These are phyloP conservation scores for Gonocerus acuteangulatus DNA, from an alignment of 2,888 invertebrate species.

Conservation along the genomic window DNA sequence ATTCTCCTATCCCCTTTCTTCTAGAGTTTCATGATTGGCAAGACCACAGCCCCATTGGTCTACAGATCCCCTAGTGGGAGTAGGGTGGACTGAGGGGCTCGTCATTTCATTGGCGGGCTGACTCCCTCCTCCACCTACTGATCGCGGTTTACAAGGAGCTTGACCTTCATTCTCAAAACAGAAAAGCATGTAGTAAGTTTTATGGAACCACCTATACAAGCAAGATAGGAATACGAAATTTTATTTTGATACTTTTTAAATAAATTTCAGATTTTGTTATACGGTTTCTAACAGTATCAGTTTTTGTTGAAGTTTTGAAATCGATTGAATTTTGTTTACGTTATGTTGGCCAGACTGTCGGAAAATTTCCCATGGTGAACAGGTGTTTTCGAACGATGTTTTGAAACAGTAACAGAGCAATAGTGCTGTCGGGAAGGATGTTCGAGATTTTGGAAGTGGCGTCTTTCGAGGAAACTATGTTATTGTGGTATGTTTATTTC, in stretches of 20 bases:
- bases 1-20: constrained; percentile 36
- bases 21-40: constrained; percentile 31
- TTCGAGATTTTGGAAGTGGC: constrained; percentile 4
- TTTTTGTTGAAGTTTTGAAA: constrained; percentile 8
- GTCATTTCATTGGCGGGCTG: constrained; percentile 11
- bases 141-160: constrained; percentile 13
- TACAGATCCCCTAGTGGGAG: constrained; percentile 12
- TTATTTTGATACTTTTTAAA: too few relatives aligned
- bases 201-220: background rate
- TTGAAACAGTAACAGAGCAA: constrained; percentile 30
- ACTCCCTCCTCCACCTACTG: constrained; percentile 14
- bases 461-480: background rate
- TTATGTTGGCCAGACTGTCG: constrained; percentile 52
- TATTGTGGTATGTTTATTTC: background rate
- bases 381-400: constrained; percentile 55
- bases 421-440: constrained; percentile 1
- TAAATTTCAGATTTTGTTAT: too few relatives aligned
- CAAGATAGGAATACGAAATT: background rate
- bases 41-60: constrained; percentile 30
- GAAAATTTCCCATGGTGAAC: constrained; percentile 63
- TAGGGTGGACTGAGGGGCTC: background rate
- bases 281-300: too few relatives aligned
- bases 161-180: constrained; percentile 25
- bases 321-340: constrained; percentile 15
- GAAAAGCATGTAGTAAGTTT: constrained; percentile 14